Percentiles rank a stretch among this genome's conserved stretches.
phyloP scores from a whole-genome alignment of 2,888 invertebrate genomes.

The Plemyria rubiginata region DNA sequence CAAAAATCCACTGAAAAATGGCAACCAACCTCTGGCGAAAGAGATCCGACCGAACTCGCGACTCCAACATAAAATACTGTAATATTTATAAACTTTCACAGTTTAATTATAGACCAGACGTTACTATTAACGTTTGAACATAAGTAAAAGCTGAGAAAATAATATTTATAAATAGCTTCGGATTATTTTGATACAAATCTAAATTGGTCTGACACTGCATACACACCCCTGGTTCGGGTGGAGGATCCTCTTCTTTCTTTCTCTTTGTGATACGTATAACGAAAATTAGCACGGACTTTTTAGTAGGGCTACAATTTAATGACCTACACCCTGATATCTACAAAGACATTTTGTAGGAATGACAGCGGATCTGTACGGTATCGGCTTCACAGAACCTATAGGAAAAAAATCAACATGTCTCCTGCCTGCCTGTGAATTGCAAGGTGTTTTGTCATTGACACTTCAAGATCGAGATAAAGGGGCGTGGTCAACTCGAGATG shows the following conservation, averaged over 20 bases:
- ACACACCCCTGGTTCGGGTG: conserved; percentile 84
- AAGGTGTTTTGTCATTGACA: conserved; percentile 76
- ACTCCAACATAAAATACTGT: conserved; percentile 77
- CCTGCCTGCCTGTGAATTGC: conserved; percentile 71
- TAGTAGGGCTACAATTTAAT: conserved; percentile 78
- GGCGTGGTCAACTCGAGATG: conserved; percentile 52
- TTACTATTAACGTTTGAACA: conserved; percentile 84
- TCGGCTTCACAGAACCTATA: conserved; percentile 84
- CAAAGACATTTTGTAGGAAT: conserved; percentile 84
- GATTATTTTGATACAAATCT: conserved; percentile 85
- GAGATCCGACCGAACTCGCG: conserved; percentile 71
- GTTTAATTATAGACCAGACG: conserved; percentile 84
- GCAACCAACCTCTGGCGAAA: conserved; percentile 82
- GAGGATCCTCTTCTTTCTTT: conserved; percentile 79
- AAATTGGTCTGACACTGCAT: conserved; percentile 81
- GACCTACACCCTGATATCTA: conserved; percentile 85
- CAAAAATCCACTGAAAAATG: conserved; percentile 80
- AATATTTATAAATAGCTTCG: conserved; percentile 85
- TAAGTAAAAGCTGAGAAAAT: conserved; percentile 85
- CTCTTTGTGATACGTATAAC: conserved; percentile 68
- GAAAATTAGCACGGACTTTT: conserved; percentile 78
- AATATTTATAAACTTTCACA: conserved; percentile 85
- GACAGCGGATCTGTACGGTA: conserved; percentile 83
- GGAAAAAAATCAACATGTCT: conserved; percentile 84
- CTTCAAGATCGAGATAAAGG: conserved; percentile 70